Percentiles rank a stretch among this genome's conserved stretches.
Evolutionary conservation across 1,140 invertebrate genomes (phyloP).

Genomic region (Hypsibius dujardini): DNA sequence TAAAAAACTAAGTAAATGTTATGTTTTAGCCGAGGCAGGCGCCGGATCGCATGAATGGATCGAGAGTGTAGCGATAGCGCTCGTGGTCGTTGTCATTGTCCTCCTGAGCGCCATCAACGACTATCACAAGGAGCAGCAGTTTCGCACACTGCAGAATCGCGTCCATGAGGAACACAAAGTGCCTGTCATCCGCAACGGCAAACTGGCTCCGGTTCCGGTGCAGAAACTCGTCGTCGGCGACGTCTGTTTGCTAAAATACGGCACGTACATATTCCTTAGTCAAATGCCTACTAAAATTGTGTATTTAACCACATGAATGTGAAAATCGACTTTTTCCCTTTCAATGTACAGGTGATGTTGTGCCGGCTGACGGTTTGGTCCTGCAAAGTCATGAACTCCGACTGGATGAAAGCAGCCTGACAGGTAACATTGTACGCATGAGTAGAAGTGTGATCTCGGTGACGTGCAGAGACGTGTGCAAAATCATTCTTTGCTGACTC

Average conservation of each 20-base stretch:
- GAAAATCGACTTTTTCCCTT: background rate
- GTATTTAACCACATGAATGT: background rate
- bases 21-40: background rate
- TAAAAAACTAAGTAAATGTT: background rate
- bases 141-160: background rate
- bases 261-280: slow-evolving; percentile 21
- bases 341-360: slow-evolving; percentile 26
- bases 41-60: background rate
- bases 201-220: background rate
- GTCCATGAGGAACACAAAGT: background rate
- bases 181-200: background rate
- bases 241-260: slow-evolving; percentile 27
- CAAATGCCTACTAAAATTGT: too few relatives aligned
- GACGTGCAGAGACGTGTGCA: background rate
- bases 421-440: slow-evolving; percentile 23
- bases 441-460: background rate
- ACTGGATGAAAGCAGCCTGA: slow-evolving; percentile 31
- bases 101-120: slow-evolving; percentile 2
- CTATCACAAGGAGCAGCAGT: slow-evolving; percentile 9
- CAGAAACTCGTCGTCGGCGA: slow-evolving; percentile 6
- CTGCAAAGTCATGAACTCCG: slow-evolving; percentile 31
- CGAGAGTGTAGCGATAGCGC: background rate
- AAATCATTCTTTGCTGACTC: background rate
- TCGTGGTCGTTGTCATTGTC: background rate
- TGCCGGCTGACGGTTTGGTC: slow-evolving; percentile 30